These are phyloP conservation scores for Drosophila takahashii DNA, from an alignment of 1,140 invertebrate species.

Conservation along the genomic window DNA sequence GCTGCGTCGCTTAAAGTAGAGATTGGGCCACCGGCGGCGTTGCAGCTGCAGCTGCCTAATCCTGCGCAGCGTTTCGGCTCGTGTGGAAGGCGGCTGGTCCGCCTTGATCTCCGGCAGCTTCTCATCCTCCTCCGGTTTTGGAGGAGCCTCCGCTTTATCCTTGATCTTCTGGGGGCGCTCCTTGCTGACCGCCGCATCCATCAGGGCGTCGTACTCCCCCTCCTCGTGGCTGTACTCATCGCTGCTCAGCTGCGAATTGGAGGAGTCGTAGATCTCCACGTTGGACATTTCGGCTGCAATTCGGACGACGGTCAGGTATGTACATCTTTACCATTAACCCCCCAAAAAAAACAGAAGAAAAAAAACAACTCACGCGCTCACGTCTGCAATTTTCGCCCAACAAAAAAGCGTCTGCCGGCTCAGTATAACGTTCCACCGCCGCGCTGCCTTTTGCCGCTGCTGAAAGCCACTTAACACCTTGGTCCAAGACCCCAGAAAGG, in stretches of 20 bases:
- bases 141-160: too few species aligned
- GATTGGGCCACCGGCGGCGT: background rate
- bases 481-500: background rate
- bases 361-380: slow-evolving; percentile 44
- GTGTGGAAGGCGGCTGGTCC: slow-evolving; percentile 27
- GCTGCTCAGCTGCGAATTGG: slow-evolving; percentile 65
- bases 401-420: slow-evolving; percentile 64
- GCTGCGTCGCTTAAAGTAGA: slow-evolving; percentile 60
- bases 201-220: slow-evolving; percentile 64
- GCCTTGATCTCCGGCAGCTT: background rate
- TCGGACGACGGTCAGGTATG: slow-evolving; percentile 26
- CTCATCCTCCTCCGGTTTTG: background rate
- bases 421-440: background rate
- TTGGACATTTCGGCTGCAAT: slow-evolving; percentile 52
- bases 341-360: slow-evolving; percentile 36
- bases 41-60: slow-evolving; percentile 30
- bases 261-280: slow-evolving; percentile 69
- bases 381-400: slow-evolving; percentile 40
- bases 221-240: slow-evolving; percentile 68
- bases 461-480: background rate
- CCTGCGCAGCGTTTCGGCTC: slow-evolving; percentile 9
- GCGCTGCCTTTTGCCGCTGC: too few species aligned
- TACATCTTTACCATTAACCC: slow-evolving; percentile 13
- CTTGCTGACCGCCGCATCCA: slow-evolving; percentile 65
- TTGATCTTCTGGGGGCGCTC: slow-evolving; percentile 35